A percentile compares a stretch with the other conserved stretches of the same genome.
Conservation (phyloP, 2,113 vertebrate genomes). For the Mobula birostris region DNA sequence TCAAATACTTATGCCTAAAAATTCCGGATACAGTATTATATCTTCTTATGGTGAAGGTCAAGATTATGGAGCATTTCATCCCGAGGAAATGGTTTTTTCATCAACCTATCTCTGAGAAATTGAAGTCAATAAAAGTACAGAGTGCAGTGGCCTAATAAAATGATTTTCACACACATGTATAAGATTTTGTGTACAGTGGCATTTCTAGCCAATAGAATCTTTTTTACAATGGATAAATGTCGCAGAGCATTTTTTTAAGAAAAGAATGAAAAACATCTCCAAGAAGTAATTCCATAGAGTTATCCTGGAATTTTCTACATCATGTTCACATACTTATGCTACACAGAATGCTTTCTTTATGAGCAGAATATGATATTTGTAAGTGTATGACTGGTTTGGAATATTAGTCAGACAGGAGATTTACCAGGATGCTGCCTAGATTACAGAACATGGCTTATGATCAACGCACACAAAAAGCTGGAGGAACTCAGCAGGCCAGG, state of each 20-base stretch:
- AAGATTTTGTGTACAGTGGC: neutral
- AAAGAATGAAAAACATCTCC: neutral
- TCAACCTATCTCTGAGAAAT: no score
- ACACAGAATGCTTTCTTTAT: neutral
- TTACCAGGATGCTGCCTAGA: no score
- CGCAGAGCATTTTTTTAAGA: neutral
- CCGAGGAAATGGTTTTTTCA: no score
- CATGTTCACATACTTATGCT: neutral
- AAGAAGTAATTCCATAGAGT: neutral
- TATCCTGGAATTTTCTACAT: neutral
- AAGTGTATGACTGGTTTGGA: neutral
- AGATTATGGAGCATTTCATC: neutral
- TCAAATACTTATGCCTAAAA: neutral
- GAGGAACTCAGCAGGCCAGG: no score
- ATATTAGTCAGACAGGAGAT: neutral
- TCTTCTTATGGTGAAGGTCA: neutral
- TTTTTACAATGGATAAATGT: neutral
- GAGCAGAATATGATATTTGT: neutral
- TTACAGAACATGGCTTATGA: no score
- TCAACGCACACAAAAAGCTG: no score
- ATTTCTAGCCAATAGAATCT: neutral
- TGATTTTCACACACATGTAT: neutral
- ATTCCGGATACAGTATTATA: neutral
- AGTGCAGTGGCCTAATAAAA: no score
- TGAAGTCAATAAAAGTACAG: no score